These are phyloP conservation scores for Neoniphon sammara DNA, from an alignment of 2,797 vertebrate species.

Conservation along the genomic window DNA sequence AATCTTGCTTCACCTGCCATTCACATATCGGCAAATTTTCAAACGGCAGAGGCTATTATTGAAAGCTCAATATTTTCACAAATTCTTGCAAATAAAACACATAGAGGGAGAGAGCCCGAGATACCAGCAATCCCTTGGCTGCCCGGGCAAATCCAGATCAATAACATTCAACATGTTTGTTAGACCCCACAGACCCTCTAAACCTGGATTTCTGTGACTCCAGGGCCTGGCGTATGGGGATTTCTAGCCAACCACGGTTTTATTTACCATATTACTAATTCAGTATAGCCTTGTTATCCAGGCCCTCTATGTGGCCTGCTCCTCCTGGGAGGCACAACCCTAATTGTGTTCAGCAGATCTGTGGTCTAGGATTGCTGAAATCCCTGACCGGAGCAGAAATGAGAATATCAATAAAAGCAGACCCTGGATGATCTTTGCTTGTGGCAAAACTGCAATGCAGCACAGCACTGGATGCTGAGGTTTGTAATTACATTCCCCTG, in stretches of 20 bases:
- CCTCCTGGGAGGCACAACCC: constrained; percentile 66
- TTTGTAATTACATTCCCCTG: constrained; percentile 80
- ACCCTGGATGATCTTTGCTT: constrained; percentile 79
- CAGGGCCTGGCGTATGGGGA: constrained; percentile 60
- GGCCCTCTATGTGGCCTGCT: constrained; percentile 57
- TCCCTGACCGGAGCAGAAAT: constrained; percentile 78
- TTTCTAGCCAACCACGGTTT: constrained; percentile 68
- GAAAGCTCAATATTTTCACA: constrained; percentile 9
- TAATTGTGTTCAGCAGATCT: constrained; percentile 78
- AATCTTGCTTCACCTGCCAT: neutral
- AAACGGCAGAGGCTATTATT: neutral
- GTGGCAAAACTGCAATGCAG: constrained; percentile 73
- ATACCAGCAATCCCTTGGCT: constrained; percentile 31
- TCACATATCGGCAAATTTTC: neutral
- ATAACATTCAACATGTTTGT: constrained; percentile 69
- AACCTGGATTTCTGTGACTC: constrained; percentile 58
- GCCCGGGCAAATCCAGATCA: constrained; percentile 61
- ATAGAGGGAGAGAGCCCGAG: constrained; percentile 41
- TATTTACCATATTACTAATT: constrained; percentile 82
- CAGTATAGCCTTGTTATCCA: constrained; percentile 77
- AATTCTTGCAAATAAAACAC: constrained; percentile 37
- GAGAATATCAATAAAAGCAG: constrained; percentile 82
- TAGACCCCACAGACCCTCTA: constrained; percentile 53
- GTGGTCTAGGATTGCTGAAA: constrained; percentile 69
- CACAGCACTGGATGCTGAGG: constrained; percentile 59